Evolutionary conservation across 2,113 vertebrate genomes (phyloP), one percentile per base, ranked within the genome.

Genomic region (Lontra canadensis): DNA sequence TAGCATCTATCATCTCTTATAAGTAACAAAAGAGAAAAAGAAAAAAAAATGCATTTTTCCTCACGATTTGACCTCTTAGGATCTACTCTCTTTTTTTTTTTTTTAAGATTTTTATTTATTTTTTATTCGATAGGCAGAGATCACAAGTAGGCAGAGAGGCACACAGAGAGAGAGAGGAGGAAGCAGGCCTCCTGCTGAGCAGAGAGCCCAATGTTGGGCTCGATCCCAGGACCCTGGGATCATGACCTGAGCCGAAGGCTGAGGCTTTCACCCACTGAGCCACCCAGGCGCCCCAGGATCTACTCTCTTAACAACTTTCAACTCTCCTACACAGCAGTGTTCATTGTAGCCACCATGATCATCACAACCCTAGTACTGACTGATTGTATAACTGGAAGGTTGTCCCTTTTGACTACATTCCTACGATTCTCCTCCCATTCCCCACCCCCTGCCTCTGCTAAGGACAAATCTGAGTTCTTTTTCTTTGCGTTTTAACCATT

Each of bases 381-480:
- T 89, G 61, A 71, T 73, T n/a, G 42, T 94, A 29, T 21, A 59
- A 29, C 12, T 69, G 55, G 55, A 74, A 74, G 34, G 8, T 39
- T 83, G 7, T 44, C 74, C 26, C 25, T 90, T 89, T 74, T 52
- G n/a, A 39, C 1, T 39, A 25, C 39, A 18, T 74, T 61, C 26
- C 18, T 74, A 23, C 6, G 6, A 29, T 20, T 83, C 20, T 23
- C 10, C 52, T 29, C 18, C 13, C 17, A 49, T 6, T 34, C 17
- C 17, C 7, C 5, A 26, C 3, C 1, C 4, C 26, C 9, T 3
- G 9, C 17, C 57, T 47, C 5, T 4, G 15, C 6, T 57, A 79
- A 67, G 11, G 31, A 44, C 65, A 74, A 34, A 25, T 73, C 47
- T 52, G 25, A 47, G 21, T 14, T 52, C 34, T 52, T 88, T 89